These are phyloP conservation scores for Bugula neritina DNA, from an alignment of 2,888 invertebrate genomes.

Conservation along the genomic window DNA sequence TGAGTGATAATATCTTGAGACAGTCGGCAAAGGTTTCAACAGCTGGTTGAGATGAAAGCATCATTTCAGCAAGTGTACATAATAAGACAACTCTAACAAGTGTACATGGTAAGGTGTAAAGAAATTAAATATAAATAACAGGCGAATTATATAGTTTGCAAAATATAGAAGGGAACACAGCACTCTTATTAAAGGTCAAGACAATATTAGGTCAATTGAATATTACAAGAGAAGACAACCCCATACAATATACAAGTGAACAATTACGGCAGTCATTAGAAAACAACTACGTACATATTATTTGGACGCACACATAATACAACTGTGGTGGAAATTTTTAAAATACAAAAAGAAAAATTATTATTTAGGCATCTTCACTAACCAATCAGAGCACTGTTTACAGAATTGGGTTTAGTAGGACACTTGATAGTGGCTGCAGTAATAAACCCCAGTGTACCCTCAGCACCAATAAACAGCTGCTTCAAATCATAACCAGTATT, in stretches of 20 bases:
- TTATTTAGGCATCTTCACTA: too few species aligned
- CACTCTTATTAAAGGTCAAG: background rate
- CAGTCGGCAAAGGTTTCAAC: conserved; percentile 72
- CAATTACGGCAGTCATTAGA: too few species aligned
- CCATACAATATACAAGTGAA: too few species aligned
- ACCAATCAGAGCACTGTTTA: conserved; percentile 85
- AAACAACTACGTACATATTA: conserved; percentile 26
- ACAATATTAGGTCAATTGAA: background rate
- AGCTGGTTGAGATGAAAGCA: too few species aligned
- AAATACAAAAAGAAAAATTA: too few species aligned
- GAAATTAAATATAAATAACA: background rate
- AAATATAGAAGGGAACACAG: background rate
- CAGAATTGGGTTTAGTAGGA: conserved; percentile 72
- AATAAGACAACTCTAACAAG: background rate
- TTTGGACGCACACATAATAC: too few species aligned
- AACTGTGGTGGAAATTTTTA: too few species aligned
- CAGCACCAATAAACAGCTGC: conserved; percentile 93
- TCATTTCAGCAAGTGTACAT: conserved; percentile 31
- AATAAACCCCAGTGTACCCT: conserved; percentile 89
- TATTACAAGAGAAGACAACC: too few species aligned
- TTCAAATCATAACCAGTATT: conserved; percentile 96
- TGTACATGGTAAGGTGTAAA: background rate
- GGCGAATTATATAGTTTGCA: background rate
- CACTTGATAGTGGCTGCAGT: conserved; percentile 88
- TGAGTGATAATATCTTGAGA: conserved; percentile 67